phyloP scores from a whole-genome alignment of 1,140 invertebrate genomes.

The Drosophila ficusphila region DNA sequence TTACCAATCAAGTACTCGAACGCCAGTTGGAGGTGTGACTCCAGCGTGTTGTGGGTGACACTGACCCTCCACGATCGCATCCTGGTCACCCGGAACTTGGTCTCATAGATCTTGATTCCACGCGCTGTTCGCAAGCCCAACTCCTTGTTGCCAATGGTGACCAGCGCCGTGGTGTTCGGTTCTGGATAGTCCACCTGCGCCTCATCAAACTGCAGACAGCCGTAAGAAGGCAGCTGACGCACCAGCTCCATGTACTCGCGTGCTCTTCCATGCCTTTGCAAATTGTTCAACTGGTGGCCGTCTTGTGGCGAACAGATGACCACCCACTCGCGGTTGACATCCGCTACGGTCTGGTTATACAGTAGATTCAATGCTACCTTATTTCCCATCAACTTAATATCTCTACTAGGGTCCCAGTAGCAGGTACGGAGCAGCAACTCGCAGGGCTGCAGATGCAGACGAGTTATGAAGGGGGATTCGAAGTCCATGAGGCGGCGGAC shows the following conservation, averaged over 20 bases:
- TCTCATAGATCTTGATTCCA: slow-evolving; percentile 88
- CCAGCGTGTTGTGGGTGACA: slow-evolving; percentile 89
- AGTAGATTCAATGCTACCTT: slow-evolving; percentile 93
- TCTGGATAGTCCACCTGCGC: slow-evolving; percentile 89
- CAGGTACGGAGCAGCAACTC: slow-evolving; percentile 92
- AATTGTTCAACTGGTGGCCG: slow-evolving; percentile 87
- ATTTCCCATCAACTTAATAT: slow-evolving; percentile 92
- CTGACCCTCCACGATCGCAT: slow-evolving; percentile 99
- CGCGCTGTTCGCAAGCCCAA: slow-evolving; percentile 88
- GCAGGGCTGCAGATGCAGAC: slow-evolving; percentile 87
- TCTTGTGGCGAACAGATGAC: slow-evolving; percentile 90
- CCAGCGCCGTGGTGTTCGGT: slow-evolving; percentile 87
- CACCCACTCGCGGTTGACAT: slow-evolving; percentile 95
- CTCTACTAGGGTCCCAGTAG: slow-evolving; percentile 95
- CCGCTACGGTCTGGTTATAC: slow-evolving; percentile 93
- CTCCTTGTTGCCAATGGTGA: slow-evolving; percentile 92
- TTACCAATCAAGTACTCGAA: slow-evolving; percentile 98
- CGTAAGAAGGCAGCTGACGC: slow-evolving; percentile 93
- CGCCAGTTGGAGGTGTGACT: slow-evolving; percentile 88
- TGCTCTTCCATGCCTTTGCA: slow-evolving; percentile 91
- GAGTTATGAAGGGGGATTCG: slow-evolving; percentile 97
- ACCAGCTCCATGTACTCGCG: slow-evolving; percentile 94
- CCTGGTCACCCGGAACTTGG: slow-evolving; percentile 95
- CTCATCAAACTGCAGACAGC: slow-evolving; percentile 89
- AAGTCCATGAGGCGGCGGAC: slow-evolving; percentile 96